Evolutionary conservation across 2,113 vertebrate species (phyloP).

Genomic region (Sialia sialis): DNA sequence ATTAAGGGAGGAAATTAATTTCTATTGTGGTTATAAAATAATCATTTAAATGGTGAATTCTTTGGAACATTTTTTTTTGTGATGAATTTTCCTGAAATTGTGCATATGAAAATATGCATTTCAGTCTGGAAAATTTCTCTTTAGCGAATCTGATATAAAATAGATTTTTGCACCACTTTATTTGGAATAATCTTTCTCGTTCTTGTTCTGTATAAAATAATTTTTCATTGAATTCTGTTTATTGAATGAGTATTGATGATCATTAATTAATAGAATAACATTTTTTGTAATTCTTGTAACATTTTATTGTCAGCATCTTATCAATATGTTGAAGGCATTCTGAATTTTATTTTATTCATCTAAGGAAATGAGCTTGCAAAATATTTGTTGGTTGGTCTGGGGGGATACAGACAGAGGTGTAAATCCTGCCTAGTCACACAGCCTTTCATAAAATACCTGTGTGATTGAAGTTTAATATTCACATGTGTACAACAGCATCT

Average conservation of each 20-base stretch:
- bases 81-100: not conserved
- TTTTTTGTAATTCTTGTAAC: not conserved
- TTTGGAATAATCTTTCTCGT: not conserved
- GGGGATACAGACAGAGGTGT: not conserved
- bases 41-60: not conserved
- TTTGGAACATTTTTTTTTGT: fast-evolving
- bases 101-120: not conserved
- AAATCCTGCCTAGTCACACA: not conserved
- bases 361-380: not conserved
- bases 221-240: not conserved
- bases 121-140: not conserved
- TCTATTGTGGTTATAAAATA: not conserved
- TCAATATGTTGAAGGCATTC: not conserved
- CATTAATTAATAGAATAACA: not conserved
- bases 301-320: not conserved
- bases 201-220: not conserved
- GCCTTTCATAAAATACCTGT: not conserved
- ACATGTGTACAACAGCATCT: not conserved
- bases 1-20: not conserved
- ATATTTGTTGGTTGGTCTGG: not conserved
- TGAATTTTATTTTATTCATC: not conserved
- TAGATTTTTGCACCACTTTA: not conserved
- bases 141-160: not conserved
- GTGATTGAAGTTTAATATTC: not conserved
- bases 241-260: not conserved